Conservation (phyloP, 2,888 invertebrate genomes). For the Kuschelorhynchus macadamiae region DNA sequence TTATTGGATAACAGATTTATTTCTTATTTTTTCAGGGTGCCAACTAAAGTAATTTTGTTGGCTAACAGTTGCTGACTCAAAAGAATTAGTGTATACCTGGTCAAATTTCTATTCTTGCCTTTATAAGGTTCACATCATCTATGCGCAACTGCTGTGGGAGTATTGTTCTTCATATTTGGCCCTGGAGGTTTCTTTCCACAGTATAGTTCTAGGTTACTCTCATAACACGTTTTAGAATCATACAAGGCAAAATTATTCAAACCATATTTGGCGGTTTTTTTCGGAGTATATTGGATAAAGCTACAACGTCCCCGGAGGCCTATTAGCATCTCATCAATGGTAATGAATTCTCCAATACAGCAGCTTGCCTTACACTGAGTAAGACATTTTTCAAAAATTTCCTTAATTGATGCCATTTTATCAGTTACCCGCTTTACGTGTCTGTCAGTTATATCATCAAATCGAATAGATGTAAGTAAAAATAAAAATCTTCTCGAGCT, state of each 20-base stretch:
- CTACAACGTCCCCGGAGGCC: slow-evolving; percentile 47
- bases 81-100: slow-evolving; percentile 51
- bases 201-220: neutral
- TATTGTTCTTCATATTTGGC: slow-evolving; percentile 35
- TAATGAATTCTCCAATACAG: slow-evolving; percentile 39
- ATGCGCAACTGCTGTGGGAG: slow-evolving; percentile 15
- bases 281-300: slow-evolving; percentile 46
- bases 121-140: slow-evolving; percentile 28
- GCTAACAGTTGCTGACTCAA: slow-evolving; percentile 41
- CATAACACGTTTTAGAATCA: slow-evolving; percentile 55
- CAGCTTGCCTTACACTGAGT: slow-evolving; percentile 34
- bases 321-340: slow-evolving; percentile 49
- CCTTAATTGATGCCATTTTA: slow-evolving; percentile 50
- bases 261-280: slow-evolving; percentile 46
- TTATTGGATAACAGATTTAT: slow-evolving; percentile 40
- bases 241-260: slow-evolving; percentile 59
- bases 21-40: slow-evolving; percentile 47
- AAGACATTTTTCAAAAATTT: slow-evolving; percentile 51
- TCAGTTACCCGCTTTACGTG: slow-evolving; percentile 18
- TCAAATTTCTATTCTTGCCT: slow-evolving; percentile 51
- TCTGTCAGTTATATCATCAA: neutral
- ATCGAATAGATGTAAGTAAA: neutral
- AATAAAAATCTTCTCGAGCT: neutral
- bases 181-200: slow-evolving; percentile 13
- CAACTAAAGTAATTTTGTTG: slow-evolving; percentile 45